A percentile compares a stretch with the other conserved stretches of the same genome.
phyloP scores from a whole-genome alignment of 2,113 vertebrate genomes.

The Hirundichthys speculiger region DNA sequence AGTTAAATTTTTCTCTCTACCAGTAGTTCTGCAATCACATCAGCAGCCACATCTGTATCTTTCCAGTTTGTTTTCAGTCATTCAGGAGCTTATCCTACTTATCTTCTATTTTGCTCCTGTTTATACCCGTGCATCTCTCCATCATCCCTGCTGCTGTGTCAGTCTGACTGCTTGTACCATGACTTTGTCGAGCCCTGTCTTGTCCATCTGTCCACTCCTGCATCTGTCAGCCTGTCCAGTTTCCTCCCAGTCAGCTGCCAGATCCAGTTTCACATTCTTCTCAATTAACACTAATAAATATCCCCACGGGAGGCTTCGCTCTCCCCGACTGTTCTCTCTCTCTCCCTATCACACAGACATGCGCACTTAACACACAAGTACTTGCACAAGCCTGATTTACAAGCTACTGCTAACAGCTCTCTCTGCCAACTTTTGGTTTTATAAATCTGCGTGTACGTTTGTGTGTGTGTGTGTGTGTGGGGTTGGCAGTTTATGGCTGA shows the following conservation, averaged over 20 bases:
- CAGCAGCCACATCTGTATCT: constrained; percentile 56
- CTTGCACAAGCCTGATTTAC: constrained; percentile 71
- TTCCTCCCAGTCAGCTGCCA: constrained; percentile 67
- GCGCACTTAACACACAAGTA: constrained; percentile 47
- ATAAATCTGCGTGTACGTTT: constrained; percentile 47
- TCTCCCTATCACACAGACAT: constrained; percentile 28
- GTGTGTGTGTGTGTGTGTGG: no score
- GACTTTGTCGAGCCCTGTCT: constrained; percentile 8
- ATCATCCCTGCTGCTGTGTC: constrained; percentile 41
- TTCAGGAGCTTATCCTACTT: constrained; percentile 57
- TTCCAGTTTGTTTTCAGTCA: constrained; percentile 49
- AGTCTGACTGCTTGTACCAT: constrained; percentile 15
- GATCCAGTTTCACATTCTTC: constrained; percentile 65
- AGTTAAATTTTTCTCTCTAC: constrained; percentile 1
- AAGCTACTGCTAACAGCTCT: constrained; percentile 65
- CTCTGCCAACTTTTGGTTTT: constrained; percentile 64
- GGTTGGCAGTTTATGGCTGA: constrained; percentile 61
- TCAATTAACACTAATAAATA: constrained; percentile 79
- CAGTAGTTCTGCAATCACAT: constrained; percentile 36
- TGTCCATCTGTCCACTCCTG: constrained; percentile 29
- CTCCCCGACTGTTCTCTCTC: constrained; percentile 51
- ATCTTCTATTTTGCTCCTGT: constrained; percentile 52
- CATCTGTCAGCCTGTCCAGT: constrained; percentile 59
- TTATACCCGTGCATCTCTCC: constrained; percentile 58
- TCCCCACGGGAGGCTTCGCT: constrained; percentile 64